Conservation (phyloP, 2,113 vertebrate species). For the Solenodon paradoxus region DNA sequence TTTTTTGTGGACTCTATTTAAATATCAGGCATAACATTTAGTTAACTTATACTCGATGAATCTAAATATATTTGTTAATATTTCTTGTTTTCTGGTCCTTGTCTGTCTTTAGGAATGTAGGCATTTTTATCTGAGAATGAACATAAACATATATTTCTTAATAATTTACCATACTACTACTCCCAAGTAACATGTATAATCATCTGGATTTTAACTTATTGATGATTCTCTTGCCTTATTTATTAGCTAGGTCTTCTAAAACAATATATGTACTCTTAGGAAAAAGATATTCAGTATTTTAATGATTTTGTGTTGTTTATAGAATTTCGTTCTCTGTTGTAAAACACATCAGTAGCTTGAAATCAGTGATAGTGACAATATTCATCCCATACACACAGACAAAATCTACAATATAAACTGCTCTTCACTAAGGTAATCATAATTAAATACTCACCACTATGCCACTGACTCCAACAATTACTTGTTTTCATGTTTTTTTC, state of each 20-base stretch:
- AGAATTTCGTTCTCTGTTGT: background rate
- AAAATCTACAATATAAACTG: background rate
- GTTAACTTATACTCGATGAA: background rate
- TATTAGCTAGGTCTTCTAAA: background rate
- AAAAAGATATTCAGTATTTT: background rate
- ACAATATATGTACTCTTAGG: background rate
- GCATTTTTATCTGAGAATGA: background rate
- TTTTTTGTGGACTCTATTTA: background rate
- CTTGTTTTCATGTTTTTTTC: background rate
- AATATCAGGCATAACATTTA: background rate
- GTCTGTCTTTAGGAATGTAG: background rate
- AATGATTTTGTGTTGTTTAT: background rate
- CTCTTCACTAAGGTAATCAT: background rate
- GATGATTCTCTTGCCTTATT: background rate
- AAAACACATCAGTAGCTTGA: background rate
- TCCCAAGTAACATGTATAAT: too few species aligned
- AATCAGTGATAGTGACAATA: background rate
- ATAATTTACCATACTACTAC: too few species aligned
- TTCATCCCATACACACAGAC: background rate
- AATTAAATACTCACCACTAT: background rate
- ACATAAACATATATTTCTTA: background rate
- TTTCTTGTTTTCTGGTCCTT: background rate
- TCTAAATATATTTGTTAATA: background rate
- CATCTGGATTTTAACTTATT: background rate
- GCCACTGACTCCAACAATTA: background rate